Evolutionary conservation across 2,113 vertebrate species (phyloP).

Genomic region (Gymnobelideus leadbeateri): DNA sequence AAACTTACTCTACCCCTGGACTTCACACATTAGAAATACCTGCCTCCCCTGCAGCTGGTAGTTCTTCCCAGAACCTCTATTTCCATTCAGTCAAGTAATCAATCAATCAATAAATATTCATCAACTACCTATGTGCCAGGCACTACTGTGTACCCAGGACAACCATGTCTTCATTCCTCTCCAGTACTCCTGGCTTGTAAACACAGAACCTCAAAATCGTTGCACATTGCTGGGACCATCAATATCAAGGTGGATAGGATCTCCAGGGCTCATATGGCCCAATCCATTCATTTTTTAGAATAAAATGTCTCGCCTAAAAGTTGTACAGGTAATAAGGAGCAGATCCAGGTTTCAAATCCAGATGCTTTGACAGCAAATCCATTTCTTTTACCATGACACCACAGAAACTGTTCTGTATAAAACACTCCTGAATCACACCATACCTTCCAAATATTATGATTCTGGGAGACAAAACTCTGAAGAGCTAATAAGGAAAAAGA

Average conservation of each 20-base stretch:
- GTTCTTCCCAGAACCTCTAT: not conserved
- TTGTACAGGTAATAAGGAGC: not conserved
- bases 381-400: not conserved
- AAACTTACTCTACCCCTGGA: not conserved
- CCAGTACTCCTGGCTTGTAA: not conserved
- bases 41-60: not conserved
- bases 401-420: not conserved
- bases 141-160: no score
- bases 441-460: not conserved
- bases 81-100: not conserved
- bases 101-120: not conserved
- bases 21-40: not conserved
- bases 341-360: not conserved
- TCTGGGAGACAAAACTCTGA: not conserved
- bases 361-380: not conserved
- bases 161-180: not conserved
- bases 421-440: not conserved
- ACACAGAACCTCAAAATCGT: not conserved
- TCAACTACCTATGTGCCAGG: not conserved
- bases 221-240: not conserved
- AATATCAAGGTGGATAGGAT: not conserved
- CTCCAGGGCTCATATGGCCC: not conserved
- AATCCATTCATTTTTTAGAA: not conserved
- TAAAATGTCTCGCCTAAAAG: not conserved
- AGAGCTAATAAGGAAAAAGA: not conserved